Base-by-base conservation (phyloP, 2,888 invertebrate species). In the Thymelicus lineola region DNA sequence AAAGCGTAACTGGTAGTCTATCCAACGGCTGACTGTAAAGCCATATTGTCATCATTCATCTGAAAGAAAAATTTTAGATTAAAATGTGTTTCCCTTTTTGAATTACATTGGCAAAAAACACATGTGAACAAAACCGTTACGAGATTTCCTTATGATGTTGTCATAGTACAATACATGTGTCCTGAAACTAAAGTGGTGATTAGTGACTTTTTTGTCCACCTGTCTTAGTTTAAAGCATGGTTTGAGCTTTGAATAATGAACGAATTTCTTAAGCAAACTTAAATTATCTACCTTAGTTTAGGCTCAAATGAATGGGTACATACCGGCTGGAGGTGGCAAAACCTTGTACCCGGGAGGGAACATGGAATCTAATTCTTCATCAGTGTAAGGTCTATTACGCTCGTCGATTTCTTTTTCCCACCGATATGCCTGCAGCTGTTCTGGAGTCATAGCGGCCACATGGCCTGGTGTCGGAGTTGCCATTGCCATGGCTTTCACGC, bases 351-450 rank as follows among this genome's bases (percentile, higher is more conserved):
- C 99, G 12, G 98, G 97, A 67, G 99, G 99, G 91, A 99, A 99
- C 96, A 99, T 97, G 74, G 98, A 95, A 88, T 99, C 99, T 69
- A 99, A 93, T 88, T 99, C 99, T 84, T 99, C 99, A 82, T 99
- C 99, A 0, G 98, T 96, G 79, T 99, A 96, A 0, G 99, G 99
- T 75, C 99, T 94, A 89, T 99, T 99, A 71, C 99, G 95, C 86
- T 99, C 99, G 83, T 99, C 99, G 72, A 99, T 99, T 91, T 99
- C 99, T 80, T 98, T 96, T 89, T 99, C 99, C 99, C 99, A 99
- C 38, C 99, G 96, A 87, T 98, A 99, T 0, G 99, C 98, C 89
- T 99, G 99, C 74, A 99, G 93, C 87, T 99, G 99, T 87, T 99
- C 99, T 0, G 99, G 99, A 0, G 99, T 99, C 99, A 99, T 99